Percentiles rank a stretch among this genome's conserved stretches.
These are phyloP conservation scores for Nephrotoma guestfalica DNA, from an alignment of 2,888 invertebrate species.

Conservation along the genomic window DNA sequence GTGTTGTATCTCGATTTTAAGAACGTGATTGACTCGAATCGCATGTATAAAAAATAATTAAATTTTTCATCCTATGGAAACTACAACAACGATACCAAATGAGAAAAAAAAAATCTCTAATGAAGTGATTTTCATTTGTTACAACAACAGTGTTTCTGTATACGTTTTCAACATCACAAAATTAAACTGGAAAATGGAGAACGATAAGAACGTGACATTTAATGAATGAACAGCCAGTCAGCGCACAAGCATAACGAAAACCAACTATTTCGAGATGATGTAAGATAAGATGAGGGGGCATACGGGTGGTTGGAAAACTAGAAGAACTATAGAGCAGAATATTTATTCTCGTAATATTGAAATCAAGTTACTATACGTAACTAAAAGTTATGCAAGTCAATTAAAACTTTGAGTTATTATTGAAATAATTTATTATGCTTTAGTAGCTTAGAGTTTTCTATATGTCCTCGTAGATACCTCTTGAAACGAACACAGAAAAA, in stretches of 20 bases:
- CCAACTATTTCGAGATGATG: neutral
- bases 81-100: neutral
- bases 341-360: too few relatives aligned
- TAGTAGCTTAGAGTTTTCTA: too few relatives aligned
- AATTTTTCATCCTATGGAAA: neutral
- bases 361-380: too few relatives aligned
- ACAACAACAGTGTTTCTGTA: neutral
- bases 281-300: neutral
- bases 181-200: neutral
- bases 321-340: neutral
- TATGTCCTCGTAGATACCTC: too few relatives aligned
- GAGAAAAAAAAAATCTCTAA: neutral
- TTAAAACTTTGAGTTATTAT: too few relatives aligned
- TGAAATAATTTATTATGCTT: too few relatives aligned
- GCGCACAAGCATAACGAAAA: neutral
- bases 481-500: too few relatives aligned
- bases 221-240: neutral
- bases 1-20: neutral
- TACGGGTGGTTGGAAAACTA: neutral
- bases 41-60: neutral
- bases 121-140: neutral
- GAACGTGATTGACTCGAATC: neutral
- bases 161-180: neutral
- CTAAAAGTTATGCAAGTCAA: too few relatives aligned
- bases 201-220: neutral